Evolutionary conservation across 2,888 invertebrate species (phyloP), one percentile per base, ranked within the genome.

Genomic region (Ornithoptera priamus): DNA sequence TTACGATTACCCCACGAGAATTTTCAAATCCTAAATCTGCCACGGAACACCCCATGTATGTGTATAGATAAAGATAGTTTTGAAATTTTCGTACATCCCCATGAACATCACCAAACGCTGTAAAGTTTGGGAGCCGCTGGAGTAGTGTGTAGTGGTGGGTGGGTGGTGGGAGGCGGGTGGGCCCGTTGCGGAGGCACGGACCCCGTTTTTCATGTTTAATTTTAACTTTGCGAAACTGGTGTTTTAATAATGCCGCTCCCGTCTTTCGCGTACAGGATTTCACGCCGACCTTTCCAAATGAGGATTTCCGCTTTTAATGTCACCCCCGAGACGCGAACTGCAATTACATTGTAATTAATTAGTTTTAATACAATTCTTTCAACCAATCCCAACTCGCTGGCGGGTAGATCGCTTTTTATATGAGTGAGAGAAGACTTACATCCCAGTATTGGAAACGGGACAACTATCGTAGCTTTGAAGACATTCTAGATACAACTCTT

Each of bases 151-250:
- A 86, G 86, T 86, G 85, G 78, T 36, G 42, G 69, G 62, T 22
- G 22, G 22, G 22, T 22, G 22, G 22, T 22, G 22, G 22, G 22
- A 18, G 67, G 46, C 67, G 60, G 30, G 62, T 36, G 56, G 63
- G 12, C 68, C 15, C 62, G 60, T 62, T 56, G 72, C 56, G 71
- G 71, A 73, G 76, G 76, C 71, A 75, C 78, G 76, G 80, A 69
- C 70, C 72, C 83, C 88, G 90, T 92, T 92, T 92, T 92, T 92
- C 92, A 91, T 91, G 92, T 92, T 92, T 92, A 91, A 92, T 92
- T 92, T 92, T 89, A 92, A 92, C 92, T 92, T 92, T 85, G 88
- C 89, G 86, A 88, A 88, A 88, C 88, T 85, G 86, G 88, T 84
- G 88, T 91, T 92, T 92, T 92, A 92, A 92, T 92, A 92, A 90